Evolutionary conservation across 2,888 invertebrate genomes (phyloP).

Genomic region (Meta bourneti): DNA sequence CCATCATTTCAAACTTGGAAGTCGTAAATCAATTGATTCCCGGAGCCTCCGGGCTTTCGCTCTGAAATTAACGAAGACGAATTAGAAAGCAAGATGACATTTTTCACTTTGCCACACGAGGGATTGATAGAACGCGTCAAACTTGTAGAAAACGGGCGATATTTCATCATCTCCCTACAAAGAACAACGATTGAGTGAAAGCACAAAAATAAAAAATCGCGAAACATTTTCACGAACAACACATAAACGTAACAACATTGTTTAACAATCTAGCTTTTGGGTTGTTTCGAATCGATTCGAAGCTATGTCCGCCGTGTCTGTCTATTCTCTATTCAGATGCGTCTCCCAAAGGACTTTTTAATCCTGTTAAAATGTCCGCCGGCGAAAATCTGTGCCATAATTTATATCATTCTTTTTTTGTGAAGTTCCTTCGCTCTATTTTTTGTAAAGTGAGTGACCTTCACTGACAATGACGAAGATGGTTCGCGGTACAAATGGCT

Average conservation of each 20-base stretch:
- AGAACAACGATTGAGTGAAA: background rate
- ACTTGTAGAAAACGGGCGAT: conserved; percentile 34
- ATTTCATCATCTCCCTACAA: conserved; percentile 2
- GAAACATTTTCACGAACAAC: background rate
- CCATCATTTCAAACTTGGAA: conserved; percentile 7
- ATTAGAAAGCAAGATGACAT: conserved; percentile 47
- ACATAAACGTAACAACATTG: background rate
- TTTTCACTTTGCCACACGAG: conserved; percentile 37
- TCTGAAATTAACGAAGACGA: conserved; percentile 71
- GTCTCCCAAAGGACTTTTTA: background rate
- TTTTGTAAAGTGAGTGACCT: background rate
- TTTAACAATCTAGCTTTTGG: background rate
- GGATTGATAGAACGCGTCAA: conserved; percentile 41
- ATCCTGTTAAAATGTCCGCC: background rate
- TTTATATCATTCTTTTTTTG: background rate
- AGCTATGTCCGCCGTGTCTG: background rate
- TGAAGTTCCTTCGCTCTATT: background rate
- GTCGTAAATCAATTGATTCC: conserved; percentile 73
- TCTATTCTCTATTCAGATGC: background rate
- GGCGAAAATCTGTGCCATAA: background rate
- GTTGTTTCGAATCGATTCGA: background rate
- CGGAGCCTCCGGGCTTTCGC: conserved; percentile 18
- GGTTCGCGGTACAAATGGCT: too few species aligned
- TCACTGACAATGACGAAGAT: background rate
- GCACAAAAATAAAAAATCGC: background rate